Evolutionary conservation across 2,888 invertebrate genomes (phyloP), one percentile per base, ranked within the genome.

Genomic region (Dynastes tityus): DNA sequence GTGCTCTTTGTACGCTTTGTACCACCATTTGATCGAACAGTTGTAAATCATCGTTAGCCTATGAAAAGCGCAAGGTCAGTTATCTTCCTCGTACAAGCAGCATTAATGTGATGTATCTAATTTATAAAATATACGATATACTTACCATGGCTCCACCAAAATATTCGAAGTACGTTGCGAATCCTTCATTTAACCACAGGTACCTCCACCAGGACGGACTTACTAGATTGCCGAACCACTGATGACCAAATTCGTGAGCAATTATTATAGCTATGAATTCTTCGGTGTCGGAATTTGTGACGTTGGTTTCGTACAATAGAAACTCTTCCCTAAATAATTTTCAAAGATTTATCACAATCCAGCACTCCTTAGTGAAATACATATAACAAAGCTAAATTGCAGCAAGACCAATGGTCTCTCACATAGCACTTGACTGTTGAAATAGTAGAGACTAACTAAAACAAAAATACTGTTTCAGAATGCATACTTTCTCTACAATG

Each of bases 201-300:
- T 91, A 91, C 22, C 90, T 90, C 93, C 93, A 93, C 92, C 93
- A 92, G 1, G 87, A 85, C 87, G 91, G 91, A 8, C 92, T 92
- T 80, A 93, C 92, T 9, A 93, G 88, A 88, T 93, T 91, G 0
- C 94, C 93, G 85, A 93, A 93, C 93, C 93, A 93, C 88, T 92
- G 93, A 85, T 94, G 95, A 0, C 92, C 92, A 11, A 94, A 86
- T 84, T 94, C 94, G 85, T 94, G 94, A 0, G 91, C 90, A 9
- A 92, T 86, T 79, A 90, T 89, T 1, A 90, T 89, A 0, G 90
- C 89, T 8, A 91, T 64, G 53, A 63, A 51, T 64, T 71, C 51
- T 51, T 73, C 22, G 11, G 16, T 51, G 49, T 51, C 49, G 4
- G 61, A 32, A n/a, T 55, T 68, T 4, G 77, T 61, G 5, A 77